These are phyloP conservation scores for Numida meleagris DNA, from an alignment of 2,113 vertebrate species.

Conservation along the genomic window DNA sequence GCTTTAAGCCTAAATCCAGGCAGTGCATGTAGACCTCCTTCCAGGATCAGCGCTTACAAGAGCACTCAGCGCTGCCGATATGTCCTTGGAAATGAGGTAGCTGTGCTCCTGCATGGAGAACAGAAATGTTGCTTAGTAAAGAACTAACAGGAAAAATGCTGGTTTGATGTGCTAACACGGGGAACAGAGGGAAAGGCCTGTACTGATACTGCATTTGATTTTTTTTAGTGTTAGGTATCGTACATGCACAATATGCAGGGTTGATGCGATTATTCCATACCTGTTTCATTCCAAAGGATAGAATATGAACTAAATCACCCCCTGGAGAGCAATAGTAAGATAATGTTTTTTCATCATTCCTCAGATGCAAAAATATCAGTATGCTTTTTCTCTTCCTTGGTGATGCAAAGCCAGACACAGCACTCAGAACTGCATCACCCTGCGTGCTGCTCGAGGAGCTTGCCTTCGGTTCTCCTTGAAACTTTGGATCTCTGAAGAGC, in stretches of 20 bases:
- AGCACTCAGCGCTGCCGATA: background rate
- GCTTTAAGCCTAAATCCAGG: background rate
- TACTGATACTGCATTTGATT: background rate
- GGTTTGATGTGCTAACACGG: background rate
- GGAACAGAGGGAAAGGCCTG: slow-evolving; percentile 4
- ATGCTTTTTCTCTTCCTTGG: background rate
- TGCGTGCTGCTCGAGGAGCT: background rate
- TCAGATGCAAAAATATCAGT: background rate
- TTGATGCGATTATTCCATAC: slow-evolving; percentile 17
- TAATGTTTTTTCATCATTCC: slow-evolving; percentile 40
- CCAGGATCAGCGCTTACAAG: background rate
- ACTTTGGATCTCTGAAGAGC: background rate
- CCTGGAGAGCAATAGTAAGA: slow-evolving; percentile 13
- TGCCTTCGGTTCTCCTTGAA: background rate
- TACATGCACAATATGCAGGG: background rate
- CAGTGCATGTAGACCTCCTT: background rate
- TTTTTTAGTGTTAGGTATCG: slow-evolving; percentile 2
- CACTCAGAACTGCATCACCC: background rate
- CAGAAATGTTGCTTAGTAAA: slow-evolving; percentile 13
- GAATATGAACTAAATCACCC: background rate
- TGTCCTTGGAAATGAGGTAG: background rate
- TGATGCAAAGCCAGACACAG: background rate
- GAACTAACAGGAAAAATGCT: background rate
- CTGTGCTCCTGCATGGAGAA: background rate
- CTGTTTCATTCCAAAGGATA: slow-evolving; percentile 4